Evolutionary conservation across 2,797 vertebrate genomes (phyloP).

Genomic region (Pangasius larnaudii): DNA sequence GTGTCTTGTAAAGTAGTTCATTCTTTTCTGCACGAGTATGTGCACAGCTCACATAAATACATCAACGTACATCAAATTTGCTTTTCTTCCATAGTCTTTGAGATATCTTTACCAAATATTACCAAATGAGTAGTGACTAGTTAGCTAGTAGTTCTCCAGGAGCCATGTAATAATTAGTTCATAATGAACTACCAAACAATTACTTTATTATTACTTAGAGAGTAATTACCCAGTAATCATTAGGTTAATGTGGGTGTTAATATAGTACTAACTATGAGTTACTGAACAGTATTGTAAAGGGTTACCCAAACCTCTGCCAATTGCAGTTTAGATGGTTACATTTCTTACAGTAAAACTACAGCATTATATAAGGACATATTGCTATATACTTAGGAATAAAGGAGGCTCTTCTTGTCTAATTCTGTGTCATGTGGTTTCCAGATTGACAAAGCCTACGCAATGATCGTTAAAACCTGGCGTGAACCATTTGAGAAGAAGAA

Average conservation of each 20-base stretch:
- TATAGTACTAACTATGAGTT: background rate
- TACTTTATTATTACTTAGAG: background rate
- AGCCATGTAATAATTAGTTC: background rate
- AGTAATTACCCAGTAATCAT: background rate
- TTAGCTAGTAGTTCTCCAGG: background rate
- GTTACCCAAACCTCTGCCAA: background rate
- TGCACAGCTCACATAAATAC: background rate
- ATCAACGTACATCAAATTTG: background rate
- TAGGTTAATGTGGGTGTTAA: background rate
- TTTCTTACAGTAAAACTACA: background rate
- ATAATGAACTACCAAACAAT: background rate
- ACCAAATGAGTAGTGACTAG: background rate
- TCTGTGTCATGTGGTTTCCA: constrained; percentile 54
- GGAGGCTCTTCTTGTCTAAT: background rate
- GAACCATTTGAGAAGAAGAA: constrained; percentile 70
- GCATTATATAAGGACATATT: background rate
- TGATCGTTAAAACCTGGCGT: constrained; percentile 76
- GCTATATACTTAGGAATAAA: background rate
- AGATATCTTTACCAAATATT: background rate
- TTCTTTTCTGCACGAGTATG: background rate
- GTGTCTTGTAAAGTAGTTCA: background rate
- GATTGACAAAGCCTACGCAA: constrained; percentile 75
- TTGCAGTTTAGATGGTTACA: background rate
- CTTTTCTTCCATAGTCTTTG: background rate
- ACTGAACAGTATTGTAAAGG: background rate